A percentile compares a stretch with the other conserved stretches of the same genome.
Conservation (phyloP, 2,888 invertebrate genomes). For the Rhimphoctona megacephalus region DNA sequence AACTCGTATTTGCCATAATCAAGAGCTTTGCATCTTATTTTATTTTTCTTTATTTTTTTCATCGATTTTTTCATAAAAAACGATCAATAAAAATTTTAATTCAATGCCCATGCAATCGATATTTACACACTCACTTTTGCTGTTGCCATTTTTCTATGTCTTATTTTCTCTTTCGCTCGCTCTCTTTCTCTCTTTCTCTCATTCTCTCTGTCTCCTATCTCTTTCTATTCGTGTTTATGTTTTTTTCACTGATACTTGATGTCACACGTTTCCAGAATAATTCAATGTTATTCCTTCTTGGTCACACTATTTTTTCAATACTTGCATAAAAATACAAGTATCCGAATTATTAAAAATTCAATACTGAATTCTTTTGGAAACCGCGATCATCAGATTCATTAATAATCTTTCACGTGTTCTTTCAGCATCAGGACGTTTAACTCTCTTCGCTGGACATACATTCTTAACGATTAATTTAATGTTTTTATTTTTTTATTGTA, state of each 20-base stretch:
- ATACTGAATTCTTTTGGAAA: slow-evolving; percentile 17
- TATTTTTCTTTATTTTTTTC: slow-evolving; percentile 18
- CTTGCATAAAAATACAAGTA: not conserved
- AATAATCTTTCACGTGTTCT: slow-evolving; percentile 52
- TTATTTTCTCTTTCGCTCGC: slow-evolving; percentile 38
- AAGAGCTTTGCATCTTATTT: slow-evolving; percentile 66
- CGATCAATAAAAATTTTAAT: slow-evolving; percentile 22
- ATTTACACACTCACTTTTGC: slow-evolving; percentile 52
- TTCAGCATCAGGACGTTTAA: slow-evolving; percentile 66
- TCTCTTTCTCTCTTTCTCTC: slow-evolving; percentile 54
- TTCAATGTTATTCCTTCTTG: slow-evolving; percentile 39
- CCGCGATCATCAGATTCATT: slow-evolving; percentile 15
- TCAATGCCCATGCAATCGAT: slow-evolving; percentile 31
- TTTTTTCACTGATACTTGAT: slow-evolving; percentile 49
- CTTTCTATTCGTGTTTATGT: slow-evolving; percentile 47
- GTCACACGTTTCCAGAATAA: slow-evolving; percentile 53
- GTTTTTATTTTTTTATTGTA: slow-evolving; percentile 32
- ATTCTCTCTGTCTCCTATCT: slow-evolving; percentile 40
- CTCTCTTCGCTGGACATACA: slow-evolving; percentile 60
- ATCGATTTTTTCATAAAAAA: not conserved
- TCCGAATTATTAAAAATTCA: not conserved
- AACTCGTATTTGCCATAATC: slow-evolving; percentile 61
- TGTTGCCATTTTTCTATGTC: slow-evolving; percentile 60
- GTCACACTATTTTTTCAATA: not conserved
- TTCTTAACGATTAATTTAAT: slow-evolving; percentile 34